phyloP scores from a whole-genome alignment of 2,797 vertebrate species.

The Leptodactylus fallax region DNA sequence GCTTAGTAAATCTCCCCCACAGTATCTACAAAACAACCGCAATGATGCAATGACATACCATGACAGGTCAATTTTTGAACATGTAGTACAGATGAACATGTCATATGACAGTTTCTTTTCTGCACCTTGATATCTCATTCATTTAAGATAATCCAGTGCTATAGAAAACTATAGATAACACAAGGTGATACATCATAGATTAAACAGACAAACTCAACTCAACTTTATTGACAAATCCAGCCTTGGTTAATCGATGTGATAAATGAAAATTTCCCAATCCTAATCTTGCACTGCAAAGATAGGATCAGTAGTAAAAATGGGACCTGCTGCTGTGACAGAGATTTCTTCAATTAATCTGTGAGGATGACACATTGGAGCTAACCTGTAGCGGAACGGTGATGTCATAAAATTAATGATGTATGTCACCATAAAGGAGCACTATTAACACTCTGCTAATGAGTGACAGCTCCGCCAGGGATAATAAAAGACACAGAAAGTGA shows the following conservation, averaged over 20 bases:
- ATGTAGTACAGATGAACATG: neutral
- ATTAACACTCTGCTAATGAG: constrained; percentile 43
- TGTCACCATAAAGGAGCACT: constrained; percentile 31
- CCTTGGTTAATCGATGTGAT: neutral
- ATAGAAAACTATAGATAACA: neutral
- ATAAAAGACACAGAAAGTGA: constrained; percentile 35
- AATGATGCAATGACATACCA: no score
- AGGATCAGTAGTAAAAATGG: constrained; percentile 49
- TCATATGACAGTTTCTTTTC: no score
- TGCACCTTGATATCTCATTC: neutral
- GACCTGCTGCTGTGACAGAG: constrained; percentile 68
- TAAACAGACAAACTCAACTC: no score
- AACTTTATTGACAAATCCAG: neutral
- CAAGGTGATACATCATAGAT: no score
- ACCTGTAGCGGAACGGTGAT: constrained; percentile 52
- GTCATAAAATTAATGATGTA: constrained; percentile 56
- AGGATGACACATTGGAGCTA: constrained; percentile 42
- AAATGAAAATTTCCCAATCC: neutral
- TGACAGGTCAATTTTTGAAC: no score
- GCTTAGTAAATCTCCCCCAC: no score
- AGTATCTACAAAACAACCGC: no score
- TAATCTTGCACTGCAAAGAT: neutral
- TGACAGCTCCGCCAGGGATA: constrained; percentile 43
- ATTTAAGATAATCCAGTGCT: neutral
- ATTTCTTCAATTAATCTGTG: constrained; percentile 59